Conservation (phyloP, 2,888 invertebrate species). For the Drosophila anomelani region DNA sequence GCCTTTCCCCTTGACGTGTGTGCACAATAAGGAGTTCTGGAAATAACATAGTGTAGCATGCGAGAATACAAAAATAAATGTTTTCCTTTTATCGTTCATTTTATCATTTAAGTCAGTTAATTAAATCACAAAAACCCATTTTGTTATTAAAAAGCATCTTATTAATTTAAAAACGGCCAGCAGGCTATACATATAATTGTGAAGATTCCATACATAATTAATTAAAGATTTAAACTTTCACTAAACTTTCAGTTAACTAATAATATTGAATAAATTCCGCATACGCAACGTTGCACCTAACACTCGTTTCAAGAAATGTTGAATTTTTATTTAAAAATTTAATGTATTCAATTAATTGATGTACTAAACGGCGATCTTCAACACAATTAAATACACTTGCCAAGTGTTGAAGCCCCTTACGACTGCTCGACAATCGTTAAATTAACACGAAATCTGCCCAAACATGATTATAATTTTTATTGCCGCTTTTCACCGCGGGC, state of each 20-base stretch:
- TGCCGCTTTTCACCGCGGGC: slow-evolving; percentile 1
- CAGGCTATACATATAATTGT: neutral
- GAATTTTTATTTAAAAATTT: neutral
- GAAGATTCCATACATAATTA: no score
- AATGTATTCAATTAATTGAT: neutral
- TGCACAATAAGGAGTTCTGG: neutral
- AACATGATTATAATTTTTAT: slow-evolving; percentile 30
- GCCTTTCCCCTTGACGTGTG: neutral
- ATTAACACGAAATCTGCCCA: slow-evolving; percentile 19
- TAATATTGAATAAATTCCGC: neutral
- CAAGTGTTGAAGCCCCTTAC: neutral
- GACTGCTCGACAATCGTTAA: neutral
- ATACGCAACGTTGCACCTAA: neutral
- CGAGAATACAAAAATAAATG: neutral
- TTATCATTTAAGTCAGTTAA: neutral
- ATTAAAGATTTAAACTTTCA: neutral
- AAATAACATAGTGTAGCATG: neutral
- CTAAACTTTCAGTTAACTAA: neutral
- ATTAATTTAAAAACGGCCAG: neutral
- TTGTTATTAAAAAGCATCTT: neutral
- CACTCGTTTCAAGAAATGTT: neutral
- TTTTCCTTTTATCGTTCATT: neutral
- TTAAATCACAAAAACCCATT: neutral
- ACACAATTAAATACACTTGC: neutral
- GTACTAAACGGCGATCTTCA: neutral